Percentiles rank a stretch among this genome's conserved stretches.
phyloP scores from a whole-genome alignment of 2,888 invertebrate species.

The Eumacrocentrus americanus region DNA sequence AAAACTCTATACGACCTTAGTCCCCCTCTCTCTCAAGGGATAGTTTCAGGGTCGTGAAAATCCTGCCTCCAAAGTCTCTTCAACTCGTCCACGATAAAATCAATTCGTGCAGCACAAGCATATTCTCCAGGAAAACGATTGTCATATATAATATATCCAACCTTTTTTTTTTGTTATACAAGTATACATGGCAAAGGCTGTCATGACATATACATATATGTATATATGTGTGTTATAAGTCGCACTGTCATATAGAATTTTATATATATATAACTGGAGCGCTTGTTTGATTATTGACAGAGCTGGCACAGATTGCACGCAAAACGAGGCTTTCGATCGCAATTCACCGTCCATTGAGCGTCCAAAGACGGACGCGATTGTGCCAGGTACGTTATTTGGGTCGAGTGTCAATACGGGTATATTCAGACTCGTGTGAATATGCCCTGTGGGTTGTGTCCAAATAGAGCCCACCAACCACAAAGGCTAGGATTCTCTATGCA shows the following conservation, averaged over 20 bases:
- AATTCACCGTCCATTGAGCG: constrained; percentile 35
- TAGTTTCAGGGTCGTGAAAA: constrained; percentile 11
- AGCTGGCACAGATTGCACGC: constrained; percentile 7
- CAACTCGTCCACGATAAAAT: not conserved
- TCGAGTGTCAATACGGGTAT: constrained; percentile 44
- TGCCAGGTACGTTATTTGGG: constrained; percentile 49
- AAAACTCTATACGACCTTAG: too few species aligned
- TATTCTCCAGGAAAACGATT: not conserved
- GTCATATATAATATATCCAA: too few species aligned
- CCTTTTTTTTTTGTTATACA: too few species aligned
- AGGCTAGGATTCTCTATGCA: constrained; percentile 30
- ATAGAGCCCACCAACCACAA: constrained; percentile 45
- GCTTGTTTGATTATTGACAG: constrained; percentile 13
- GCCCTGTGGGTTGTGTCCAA: constrained; percentile 47
- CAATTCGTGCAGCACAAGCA: not conserved
- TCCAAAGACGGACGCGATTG: constrained; percentile 33
- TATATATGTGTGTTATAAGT: not conserved
- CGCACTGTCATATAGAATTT: too few species aligned
- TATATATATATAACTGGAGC: too few species aligned
- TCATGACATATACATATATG: not conserved
- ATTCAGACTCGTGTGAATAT: constrained; percentile 42
- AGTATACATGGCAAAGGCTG: too few species aligned
- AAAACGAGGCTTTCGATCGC: constrained; percentile 26
- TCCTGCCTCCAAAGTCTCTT: not conserved
- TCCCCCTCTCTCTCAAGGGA: not conserved